These are phyloP conservation scores for Lutjanus erythropterus DNA, from an alignment of 2,113 vertebrate genomes.

Conservation along the genomic window DNA sequence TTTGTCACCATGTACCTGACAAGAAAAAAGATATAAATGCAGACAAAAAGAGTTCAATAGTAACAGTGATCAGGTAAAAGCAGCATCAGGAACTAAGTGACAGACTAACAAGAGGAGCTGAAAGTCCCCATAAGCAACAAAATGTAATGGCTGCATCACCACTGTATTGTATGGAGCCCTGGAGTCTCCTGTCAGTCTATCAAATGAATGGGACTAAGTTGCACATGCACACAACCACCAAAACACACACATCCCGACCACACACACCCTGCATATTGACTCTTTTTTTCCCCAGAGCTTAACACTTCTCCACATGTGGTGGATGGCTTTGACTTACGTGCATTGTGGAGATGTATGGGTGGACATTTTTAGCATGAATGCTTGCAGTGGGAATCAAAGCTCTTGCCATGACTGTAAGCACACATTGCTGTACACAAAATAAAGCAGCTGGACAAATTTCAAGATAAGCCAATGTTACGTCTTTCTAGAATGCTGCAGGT, in stretches of 20 bases:
- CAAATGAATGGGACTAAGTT: constrained; percentile 11
- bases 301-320: constrained; percentile 2
- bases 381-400: constrained; percentile 24
- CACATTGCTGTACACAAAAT: not conserved
- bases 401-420: not conserved
- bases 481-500: not conserved
- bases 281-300: not conserved
- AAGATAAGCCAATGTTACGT: constrained; percentile 4
- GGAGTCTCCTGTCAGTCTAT: constrained; percentile 43
- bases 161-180: constrained; percentile 10
- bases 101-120: constrained; percentile 35
- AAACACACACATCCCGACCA: not conserved
- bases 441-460: not conserved
- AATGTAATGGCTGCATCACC: constrained; percentile 42
- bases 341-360: constrained; percentile 18
- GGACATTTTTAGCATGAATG: constrained; percentile 32
- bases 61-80: constrained; percentile 31
- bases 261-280: not conserved
- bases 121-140: constrained; percentile 33
- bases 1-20: constrained; percentile 23
- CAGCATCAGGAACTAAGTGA: constrained; percentile 18
- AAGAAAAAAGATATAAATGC: constrained; percentile 21
- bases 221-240: not conserved
- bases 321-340: constrained; percentile 23
- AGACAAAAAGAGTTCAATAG: constrained; percentile 21